Conservation (phyloP, 2,113 vertebrate species). For the Amphiprion ocellaris region DNA sequence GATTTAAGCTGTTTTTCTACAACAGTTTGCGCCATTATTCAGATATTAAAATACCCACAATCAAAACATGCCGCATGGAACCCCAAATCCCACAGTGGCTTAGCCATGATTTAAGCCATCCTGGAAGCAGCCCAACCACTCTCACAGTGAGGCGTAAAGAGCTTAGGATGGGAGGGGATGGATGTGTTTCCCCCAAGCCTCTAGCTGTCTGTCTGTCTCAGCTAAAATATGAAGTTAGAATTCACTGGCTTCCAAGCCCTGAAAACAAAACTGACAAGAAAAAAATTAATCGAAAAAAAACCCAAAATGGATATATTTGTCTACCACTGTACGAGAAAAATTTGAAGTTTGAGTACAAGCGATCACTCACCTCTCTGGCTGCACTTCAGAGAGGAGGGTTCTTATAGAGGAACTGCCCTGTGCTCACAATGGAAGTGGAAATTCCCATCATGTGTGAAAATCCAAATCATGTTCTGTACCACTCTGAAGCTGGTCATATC, state of each 20-base stretch:
- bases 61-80: constrained; percentile 43
- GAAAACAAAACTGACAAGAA: not conserved
- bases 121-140: constrained; percentile 72
- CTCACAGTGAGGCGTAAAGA: constrained; percentile 66
- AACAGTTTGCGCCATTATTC: constrained; percentile 40
- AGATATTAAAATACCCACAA: constrained; percentile 53
- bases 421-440: constrained; percentile 35
- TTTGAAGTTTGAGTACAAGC: not conserved
- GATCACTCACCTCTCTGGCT: constrained; percentile 45
- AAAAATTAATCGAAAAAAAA: not conserved
- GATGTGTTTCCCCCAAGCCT: constrained; percentile 32
- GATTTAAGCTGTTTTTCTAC: constrained; percentile 18
- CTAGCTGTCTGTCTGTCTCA: constrained; percentile 21
- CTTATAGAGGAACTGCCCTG: constrained; percentile 4
- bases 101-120: constrained; percentile 71
- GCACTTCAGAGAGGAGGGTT: constrained; percentile 10
- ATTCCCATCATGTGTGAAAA: constrained; percentile 45
- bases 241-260: constrained; percentile 6
- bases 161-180: constrained; percentile 64
- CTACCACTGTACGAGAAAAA: constrained; percentile 6
- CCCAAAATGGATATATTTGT: not conserved
- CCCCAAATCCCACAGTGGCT: constrained; percentile 66
- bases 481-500: constrained; percentile 8
- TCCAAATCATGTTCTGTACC: constrained; percentile 27
- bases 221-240: constrained; percentile 42